Base-by-base conservation (phyloP, 2,888 invertebrate species). In the Eupelmus urozonus region DNA sequence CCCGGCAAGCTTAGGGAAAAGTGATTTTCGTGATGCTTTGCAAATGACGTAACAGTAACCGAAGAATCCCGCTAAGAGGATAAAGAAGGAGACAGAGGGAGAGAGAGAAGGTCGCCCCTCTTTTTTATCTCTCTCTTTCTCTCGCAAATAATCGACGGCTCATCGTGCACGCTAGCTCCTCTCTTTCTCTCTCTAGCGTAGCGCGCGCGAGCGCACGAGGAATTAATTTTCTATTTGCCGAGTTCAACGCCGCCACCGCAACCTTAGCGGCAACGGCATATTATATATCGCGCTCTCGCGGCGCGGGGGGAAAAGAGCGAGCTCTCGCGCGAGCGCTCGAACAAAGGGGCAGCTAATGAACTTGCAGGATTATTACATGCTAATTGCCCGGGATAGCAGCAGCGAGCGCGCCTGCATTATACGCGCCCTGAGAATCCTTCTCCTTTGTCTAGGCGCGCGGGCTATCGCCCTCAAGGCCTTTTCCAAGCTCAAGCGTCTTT, bases 311-410 rank as follows among this genome's bases (percentile, higher is more conserved):
- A 13, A 49, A 65, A 11, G 57, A 65, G 63, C 27, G 42, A 51
- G 73, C 27, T n/a, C n/a, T n/a, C n/a, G n/a, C n/a, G n/a, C n/a
- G 27, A 53, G 40, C 62, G 29, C 42, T 29, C 34, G 65, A 76
- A 76, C 76, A 76, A 76, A 76, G 66, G 55, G 67, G 59, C 57
- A 72, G 63, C 76, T 80, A 77, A 80, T 77, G 80, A 76, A 74
- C 76, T 70, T 53, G 73, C 76, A 42, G 73, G 76, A 80, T 80
- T 80, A 80, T 80, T 77, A 80, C 74, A 80, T 80, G 80, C 76
- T 80, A 80, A 80, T 80, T 77, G 73, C 74, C 67, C 20, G 5
- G 62, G n/a, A 11, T 59, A 3, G 23, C 45, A 29, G 53, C 23
- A 13, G 51, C 20, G 27, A 13, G 18, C 18, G 34, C 40, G 18